phyloP scores from a whole-genome alignment of 2,113 vertebrate species.

The Tapirus terrestris region DNA sequence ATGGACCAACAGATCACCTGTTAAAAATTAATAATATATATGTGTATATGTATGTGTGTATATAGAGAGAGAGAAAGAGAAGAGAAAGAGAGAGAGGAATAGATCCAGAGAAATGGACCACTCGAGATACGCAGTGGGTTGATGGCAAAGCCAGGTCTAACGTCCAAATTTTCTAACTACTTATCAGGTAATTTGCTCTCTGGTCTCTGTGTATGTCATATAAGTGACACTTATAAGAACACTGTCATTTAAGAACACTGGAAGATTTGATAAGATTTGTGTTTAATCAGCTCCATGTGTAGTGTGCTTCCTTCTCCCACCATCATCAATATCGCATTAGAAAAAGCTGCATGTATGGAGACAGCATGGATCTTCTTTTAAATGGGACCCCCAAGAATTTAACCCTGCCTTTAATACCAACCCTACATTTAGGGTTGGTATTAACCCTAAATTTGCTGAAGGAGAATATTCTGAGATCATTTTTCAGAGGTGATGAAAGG shows the following conservation, averaged over 20 bases:
- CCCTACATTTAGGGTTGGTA: background rate
- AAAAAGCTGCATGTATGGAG: slow-evolving; percentile 50
- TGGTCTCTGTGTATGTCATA: background rate
- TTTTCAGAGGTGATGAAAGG: slow-evolving; percentile 68
- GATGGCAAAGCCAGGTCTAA: slow-evolving; percentile 16
- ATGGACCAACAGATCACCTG: background rate
- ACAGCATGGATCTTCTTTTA: slow-evolving; percentile 58
- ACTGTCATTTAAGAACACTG: background rate
- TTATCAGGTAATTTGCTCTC: slow-evolving; percentile 14
- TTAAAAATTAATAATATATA: background rate
- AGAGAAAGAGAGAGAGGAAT: background rate
- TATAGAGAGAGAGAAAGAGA: background rate
- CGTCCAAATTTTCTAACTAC: slow-evolving; percentile 19
- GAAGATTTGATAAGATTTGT: slow-evolving; percentile 58
- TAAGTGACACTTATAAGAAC: background rate
- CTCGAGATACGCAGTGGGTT: background rate
- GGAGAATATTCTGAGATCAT: slow-evolving; percentile 60
- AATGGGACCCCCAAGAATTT: slow-evolving; percentile 53
- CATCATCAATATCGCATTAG: slow-evolving; percentile 49
- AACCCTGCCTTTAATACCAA: slow-evolving; percentile 54
- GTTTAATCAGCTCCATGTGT: slow-evolving; percentile 70
- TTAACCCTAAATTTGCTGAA: slow-evolving; percentile 43
- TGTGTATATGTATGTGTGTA: background rate
- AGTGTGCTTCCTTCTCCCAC: background rate
- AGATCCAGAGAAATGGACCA: background rate